Base-by-base conservation (phyloP, 1,140 invertebrate genomes). In the Apis laboriosa region DNA sequence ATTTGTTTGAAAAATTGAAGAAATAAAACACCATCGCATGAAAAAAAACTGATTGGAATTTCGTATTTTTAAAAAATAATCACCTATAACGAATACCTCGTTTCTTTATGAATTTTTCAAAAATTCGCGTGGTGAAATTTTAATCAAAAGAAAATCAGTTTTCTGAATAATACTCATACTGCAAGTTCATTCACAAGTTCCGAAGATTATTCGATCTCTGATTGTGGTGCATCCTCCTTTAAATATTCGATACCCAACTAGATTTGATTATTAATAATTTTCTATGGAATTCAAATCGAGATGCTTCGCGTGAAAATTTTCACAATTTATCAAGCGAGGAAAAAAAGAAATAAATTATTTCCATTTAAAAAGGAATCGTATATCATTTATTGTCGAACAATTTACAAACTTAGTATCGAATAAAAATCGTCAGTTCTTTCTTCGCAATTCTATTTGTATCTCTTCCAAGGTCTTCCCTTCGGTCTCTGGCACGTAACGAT, bases 401-500 rank as follows among this genome's bases (percentile, higher is more conserved):
- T 66, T 75, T 58, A 43, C 67, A 61, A 90, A 64, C 7, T 43
- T 56, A 74, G 15, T 5, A 9, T 21, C 3, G 53, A 51, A 7
- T n/a, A 8, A 21, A 49, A 15, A 60, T 68, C 64, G 13, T 82
- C 73, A 75, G 34, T 84, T 67, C 60, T 91, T 87, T 68, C 83
- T 78, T 64, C 84, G 83, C n/a, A 94, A 83, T 85, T 93, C 91
- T 68, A 91, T 85, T 77, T 94, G 91, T 88, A 96, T 95, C 90
- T 96, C 95, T 84, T 96, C 95, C 80, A 96, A 91, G 58, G 90
- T 94, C 86, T 95, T 95, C n/a, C 96, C 95, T 89, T 96, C 96
- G 8, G 96, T 96, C 91, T 96, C 96, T 5, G 96, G 96, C 53
- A 97, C 93, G 80, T 95, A 95, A 68, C 95, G 92, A 81, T 93